A percentile compares a stretch with the other conserved stretches of the same genome.
Evolutionary conservation across 2,888 invertebrate species (phyloP).

Genomic region (Microchrysa polita): DNA sequence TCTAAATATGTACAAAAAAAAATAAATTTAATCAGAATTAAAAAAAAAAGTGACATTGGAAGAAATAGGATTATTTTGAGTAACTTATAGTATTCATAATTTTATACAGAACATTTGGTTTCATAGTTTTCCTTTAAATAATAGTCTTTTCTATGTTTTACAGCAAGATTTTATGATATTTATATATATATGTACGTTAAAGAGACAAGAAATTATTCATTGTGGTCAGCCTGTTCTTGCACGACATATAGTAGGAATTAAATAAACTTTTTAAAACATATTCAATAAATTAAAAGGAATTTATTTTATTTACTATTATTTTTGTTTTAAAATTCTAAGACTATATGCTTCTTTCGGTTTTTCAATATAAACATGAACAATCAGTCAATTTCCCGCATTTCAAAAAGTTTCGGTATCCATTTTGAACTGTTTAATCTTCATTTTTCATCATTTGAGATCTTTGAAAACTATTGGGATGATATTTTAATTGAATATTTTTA

Average conservation of each 20-base stretch:
- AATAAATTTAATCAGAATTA: slow-evolving; percentile 20
- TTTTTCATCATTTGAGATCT: slow-evolving; percentile 27
- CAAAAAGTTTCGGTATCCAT: slow-evolving; percentile 30
- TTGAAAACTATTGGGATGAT: slow-evolving; percentile 37
- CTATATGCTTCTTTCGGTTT: not conserved
- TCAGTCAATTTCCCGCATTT: slow-evolving; percentile 42
- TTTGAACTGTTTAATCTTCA: slow-evolving; percentile 8
- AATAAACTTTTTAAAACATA: not conserved
- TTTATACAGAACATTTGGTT: slow-evolving; percentile 32
- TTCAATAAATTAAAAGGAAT: slow-evolving; percentile 30
- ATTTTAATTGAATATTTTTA: slow-evolving; percentile 29
- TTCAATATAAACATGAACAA: slow-evolving; percentile 17
- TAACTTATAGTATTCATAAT: not conserved
- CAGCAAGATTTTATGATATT: not conserved
- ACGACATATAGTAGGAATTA: not conserved
- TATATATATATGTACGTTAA: not conserved
- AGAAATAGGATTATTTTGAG: not conserved
- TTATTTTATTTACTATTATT: slow-evolving; percentile 10
- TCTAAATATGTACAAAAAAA: slow-evolving; percentile 36
- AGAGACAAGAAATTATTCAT: not conserved
- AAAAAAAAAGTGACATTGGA: slow-evolving; percentile 1
- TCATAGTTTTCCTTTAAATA: not conserved
- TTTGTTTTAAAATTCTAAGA: not conserved
- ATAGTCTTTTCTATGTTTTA: slow-evolving; percentile 1
- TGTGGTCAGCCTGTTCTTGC: too few relatives aligned